A percentile compares a stretch with the other conserved stretches of the same genome.
These are phyloP conservation scores for Pterostichus madidus DNA, from an alignment of 2,888 invertebrate species.

Conservation along the genomic window DNA sequence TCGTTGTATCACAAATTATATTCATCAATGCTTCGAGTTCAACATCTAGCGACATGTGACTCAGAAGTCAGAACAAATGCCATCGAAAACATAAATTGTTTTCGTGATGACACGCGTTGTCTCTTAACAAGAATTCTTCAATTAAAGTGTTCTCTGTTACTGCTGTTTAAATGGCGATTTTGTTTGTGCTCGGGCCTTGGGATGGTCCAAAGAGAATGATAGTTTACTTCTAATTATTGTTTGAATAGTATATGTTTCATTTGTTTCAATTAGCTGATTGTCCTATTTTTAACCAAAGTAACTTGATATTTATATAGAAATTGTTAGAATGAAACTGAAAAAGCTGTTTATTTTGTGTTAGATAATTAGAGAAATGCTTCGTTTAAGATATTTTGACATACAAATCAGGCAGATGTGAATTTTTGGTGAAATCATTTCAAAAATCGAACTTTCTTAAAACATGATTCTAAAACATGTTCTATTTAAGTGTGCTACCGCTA, in stretches of 20 bases:
- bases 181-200: conserved; percentile 16
- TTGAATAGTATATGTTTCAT: conserved; percentile 50
- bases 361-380: no score
- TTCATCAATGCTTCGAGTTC: conserved; percentile 37
- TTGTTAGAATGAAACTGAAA: neutral
- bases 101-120: conserved; percentile 10
- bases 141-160: conserved; percentile 22
- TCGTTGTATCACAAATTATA: conserved; percentile 51
- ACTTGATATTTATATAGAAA: conserved; percentile 22
- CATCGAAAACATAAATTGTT: conserved; percentile 41
- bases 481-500: no score
- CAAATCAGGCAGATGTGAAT: no score
- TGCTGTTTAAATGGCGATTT: conserved; percentile 37
- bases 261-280: conserved; percentile 45
- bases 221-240: conserved; percentile 23
- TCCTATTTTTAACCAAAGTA: conserved; percentile 13
- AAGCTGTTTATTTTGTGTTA: no score
- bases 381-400: no score
- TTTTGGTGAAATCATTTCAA: no score
- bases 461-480: no score
- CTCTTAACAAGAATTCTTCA: conserved; percentile 47
- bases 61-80: conserved; percentile 35
- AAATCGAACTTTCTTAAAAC: no score
- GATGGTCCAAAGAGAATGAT: neutral
- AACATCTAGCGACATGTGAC: conserved; percentile 14